Evolutionary conservation across 1,140 invertebrate genomes (phyloP).

Genomic region (Sinella curviseta): DNA sequence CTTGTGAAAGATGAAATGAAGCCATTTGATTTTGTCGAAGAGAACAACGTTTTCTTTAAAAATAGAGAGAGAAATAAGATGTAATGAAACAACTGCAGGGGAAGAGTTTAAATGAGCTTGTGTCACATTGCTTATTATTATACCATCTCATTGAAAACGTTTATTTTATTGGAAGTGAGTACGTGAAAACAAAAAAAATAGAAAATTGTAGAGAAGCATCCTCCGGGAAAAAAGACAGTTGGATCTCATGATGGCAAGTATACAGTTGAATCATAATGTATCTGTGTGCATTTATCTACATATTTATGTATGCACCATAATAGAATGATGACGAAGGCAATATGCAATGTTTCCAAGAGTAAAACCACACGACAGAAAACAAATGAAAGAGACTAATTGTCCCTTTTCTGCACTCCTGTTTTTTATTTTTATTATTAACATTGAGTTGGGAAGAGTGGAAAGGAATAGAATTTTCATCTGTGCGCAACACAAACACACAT

Average conservation of each 20-base stretch:
- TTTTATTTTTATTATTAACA: neutral
- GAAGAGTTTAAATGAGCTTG: neutral
- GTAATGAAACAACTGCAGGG: neutral
- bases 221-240: neutral
- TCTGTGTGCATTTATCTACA: neutral
- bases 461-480: neutral
- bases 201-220: neutral
- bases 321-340: neutral
- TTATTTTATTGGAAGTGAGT: neutral
- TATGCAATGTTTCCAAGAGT: neutral
- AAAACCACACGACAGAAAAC: neutral
- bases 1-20: neutral
- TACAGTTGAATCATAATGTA: neutral
- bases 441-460: neutral
- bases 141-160: neutral
- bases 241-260: neutral
- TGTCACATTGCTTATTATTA: neutral
- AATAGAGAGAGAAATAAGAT: neutral
- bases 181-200: neutral
- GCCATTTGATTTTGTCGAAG: neutral
- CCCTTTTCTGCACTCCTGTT: conserved; percentile 2
- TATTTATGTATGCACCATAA: neutral
- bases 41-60: neutral
- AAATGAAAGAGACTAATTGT: conserved; percentile 25
- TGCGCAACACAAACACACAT: neutral